Evolutionary conservation across 2,797 vertebrate genomes (phyloP), one percentile per base, ranked within the genome.

Genomic region (Pelochelys cantorii): DNA sequence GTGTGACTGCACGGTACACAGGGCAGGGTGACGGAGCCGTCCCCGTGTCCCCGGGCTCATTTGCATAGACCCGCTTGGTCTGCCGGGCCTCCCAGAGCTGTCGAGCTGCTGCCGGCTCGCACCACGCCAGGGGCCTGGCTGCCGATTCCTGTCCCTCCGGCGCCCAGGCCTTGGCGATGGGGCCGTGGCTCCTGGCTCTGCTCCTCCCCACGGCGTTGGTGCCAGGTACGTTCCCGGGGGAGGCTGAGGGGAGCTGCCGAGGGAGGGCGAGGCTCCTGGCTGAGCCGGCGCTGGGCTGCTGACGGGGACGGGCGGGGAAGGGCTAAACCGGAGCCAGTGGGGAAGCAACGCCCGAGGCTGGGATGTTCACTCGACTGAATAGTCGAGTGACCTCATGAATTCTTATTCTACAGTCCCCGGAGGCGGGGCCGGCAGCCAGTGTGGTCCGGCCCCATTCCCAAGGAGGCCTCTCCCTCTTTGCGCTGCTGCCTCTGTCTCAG

Each of bases 31-130:
- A 11, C 0, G 0, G 0, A 3, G 71, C 23, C 81, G 93, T 96
- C 96, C 90, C 96, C 0, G 2, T 89, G 91, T 81, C 86, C 88
- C 91, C 27, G 17, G 81, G 85, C 93, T 96, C 94, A 97, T 97
- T 97, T 97, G 95, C 96, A 97, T 96, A 94, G 2, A 0, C 34
- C 34, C 23, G 27, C 2, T 27, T 75, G 71, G 5, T 13, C 27
- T 42, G 42, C 4, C 71, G 80, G 83, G 22, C 0, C 37, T 0
- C 0, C 0, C 0, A 42, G 42, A 6, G 48, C 5, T 0, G 29
- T 90, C 42, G 42, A 42, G 85, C 77, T 31, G 4, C 55, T 37
- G 37, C 1, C 2, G 1, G 3, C 1, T 52, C 0, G 2, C 29
- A 74, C 4, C 1, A 65, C 80, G 68, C 42, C 11, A 1, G 1